These are phyloP conservation scores for Cecidostiba fungosa DNA, from an alignment of 2,888 invertebrate genomes.

Conservation along the genomic window DNA sequence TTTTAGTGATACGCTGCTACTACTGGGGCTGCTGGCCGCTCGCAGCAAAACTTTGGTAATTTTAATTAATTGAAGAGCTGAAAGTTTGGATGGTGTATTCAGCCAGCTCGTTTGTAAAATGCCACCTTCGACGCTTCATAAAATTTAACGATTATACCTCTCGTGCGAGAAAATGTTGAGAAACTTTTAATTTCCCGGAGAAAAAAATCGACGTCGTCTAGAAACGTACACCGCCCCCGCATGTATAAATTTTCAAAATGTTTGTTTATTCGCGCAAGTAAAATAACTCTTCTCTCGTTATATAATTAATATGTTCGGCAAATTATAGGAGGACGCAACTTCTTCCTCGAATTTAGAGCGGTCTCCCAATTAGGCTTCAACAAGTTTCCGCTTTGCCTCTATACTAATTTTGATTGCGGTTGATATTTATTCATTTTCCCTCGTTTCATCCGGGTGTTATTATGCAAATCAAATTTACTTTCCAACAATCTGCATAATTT, in stretches of 20 bases:
- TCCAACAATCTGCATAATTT: not conserved
- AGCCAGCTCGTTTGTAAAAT: not conserved
- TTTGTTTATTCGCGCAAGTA: not conserved
- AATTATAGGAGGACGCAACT: not conserved
- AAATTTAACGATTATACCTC: constrained; percentile 4
- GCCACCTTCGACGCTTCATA: constrained; percentile 17
- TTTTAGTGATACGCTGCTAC: not conserved
- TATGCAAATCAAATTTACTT: constrained; percentile 10
- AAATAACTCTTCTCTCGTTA: not conserved
- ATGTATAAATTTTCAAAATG: not conserved
- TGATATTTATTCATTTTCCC: constrained; percentile 14
- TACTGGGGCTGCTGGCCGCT: not conserved
- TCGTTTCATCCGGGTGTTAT: not conserved
- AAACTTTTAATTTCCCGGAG: constrained; percentile 18
- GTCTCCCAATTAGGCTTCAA: not conserved
- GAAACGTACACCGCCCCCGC: no score
- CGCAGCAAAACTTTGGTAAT: constrained; percentile 38
- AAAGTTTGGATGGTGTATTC: constrained; percentile 19
- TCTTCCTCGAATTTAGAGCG: not conserved
- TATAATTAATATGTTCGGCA: not conserved
- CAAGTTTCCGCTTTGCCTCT: constrained; percentile 1
- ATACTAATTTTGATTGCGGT: constrained; percentile 2
- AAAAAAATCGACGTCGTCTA: not conserved
- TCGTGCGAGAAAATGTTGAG: not conserved
- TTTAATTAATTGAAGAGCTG: constrained; percentile 47